These are phyloP conservation scores for Megaptera novaeangliae DNA, from an alignment of 2,113 vertebrate genomes.

Conservation along the genomic window DNA sequence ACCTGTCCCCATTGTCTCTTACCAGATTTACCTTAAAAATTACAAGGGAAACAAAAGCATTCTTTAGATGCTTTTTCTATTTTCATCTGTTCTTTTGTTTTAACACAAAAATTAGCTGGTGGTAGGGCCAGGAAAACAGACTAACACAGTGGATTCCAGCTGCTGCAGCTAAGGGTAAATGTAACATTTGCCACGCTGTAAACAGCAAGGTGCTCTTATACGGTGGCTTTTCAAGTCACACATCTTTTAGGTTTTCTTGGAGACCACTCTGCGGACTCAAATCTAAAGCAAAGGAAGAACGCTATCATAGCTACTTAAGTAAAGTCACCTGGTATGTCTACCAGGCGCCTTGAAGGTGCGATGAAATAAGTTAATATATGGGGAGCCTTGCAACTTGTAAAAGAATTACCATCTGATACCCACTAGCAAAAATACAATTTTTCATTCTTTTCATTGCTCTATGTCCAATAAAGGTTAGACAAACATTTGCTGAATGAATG, in stretches of 20 bases:
- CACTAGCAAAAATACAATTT: neutral
- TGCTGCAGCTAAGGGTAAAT: neutral
- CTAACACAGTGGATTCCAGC: neutral
- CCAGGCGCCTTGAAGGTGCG: neutral
- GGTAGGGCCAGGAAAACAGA: neutral
- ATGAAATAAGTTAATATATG: fast-evolving
- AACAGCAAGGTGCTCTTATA: neutral
- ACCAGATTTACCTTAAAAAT: neutral
- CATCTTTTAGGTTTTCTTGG: neutral
- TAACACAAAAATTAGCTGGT: neutral
- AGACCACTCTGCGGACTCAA: neutral
- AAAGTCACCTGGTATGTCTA: neutral
- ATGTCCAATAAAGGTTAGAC: neutral
- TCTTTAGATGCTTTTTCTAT: neutral
- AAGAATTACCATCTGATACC: neutral
- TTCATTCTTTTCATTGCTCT: neutral
- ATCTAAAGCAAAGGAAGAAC: neutral
- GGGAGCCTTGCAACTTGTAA: neutral
- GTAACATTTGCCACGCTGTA: no score
- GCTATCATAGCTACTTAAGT: neutral
- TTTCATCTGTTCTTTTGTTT: neutral
- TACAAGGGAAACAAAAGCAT: neutral
- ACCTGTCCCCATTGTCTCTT: neutral
- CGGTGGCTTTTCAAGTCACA: neutral
- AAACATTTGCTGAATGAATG: neutral